Percentiles rank a stretch among this genome's conserved stretches.
These are phyloP conservation scores for Sylvilagus floridanus DNA, from an alignment of 2,797 vertebrate species.

Conservation along the genomic window DNA sequence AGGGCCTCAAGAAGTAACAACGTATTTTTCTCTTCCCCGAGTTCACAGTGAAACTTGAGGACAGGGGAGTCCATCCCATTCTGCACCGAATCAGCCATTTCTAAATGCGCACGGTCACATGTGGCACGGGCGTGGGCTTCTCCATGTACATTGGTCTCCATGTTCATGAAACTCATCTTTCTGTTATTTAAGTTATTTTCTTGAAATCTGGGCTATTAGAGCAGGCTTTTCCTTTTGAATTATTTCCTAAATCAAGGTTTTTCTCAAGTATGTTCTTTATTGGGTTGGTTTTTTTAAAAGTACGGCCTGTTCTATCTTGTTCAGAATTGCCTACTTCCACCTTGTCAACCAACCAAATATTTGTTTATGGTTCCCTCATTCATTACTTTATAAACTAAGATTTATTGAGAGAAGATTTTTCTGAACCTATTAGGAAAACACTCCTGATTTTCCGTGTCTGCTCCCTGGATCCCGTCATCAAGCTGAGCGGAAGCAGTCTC, in stretches of 20 bases:
- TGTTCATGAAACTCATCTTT: slow-evolving; percentile 50
- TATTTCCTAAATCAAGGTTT: slow-evolving; percentile 14
- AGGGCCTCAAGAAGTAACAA: slow-evolving; percentile 22
- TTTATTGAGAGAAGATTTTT: slow-evolving; percentile 56
- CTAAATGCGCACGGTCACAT: not conserved
- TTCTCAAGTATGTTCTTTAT: too few species aligned
- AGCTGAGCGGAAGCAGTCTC: slow-evolving; percentile 55
- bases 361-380: slow-evolving; percentile 11
- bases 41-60: slow-evolving; percentile 19
- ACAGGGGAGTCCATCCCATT: slow-evolving; percentile 1
- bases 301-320: not conserved
- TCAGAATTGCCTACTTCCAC: not conserved
- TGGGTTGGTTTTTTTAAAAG: not conserved
- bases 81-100: slow-evolving; percentile 25
- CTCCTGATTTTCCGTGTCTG: slow-evolving; percentile 26
- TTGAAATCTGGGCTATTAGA: slow-evolving; percentile 35
- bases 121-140: not conserved
- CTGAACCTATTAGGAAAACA: slow-evolving; percentile 3
- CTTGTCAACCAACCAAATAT: not conserved
- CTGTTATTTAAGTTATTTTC: slow-evolving; percentile 62
- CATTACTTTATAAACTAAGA: slow-evolving; percentile 15
- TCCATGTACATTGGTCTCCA: not conserved
- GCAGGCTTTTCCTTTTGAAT: slow-evolving; percentile 41
- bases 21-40: not conserved
- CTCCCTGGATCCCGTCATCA: not conserved